Evolutionary conservation across 2,888 invertebrate genomes (phyloP).

Genomic region (Phengaris alcon): DNA sequence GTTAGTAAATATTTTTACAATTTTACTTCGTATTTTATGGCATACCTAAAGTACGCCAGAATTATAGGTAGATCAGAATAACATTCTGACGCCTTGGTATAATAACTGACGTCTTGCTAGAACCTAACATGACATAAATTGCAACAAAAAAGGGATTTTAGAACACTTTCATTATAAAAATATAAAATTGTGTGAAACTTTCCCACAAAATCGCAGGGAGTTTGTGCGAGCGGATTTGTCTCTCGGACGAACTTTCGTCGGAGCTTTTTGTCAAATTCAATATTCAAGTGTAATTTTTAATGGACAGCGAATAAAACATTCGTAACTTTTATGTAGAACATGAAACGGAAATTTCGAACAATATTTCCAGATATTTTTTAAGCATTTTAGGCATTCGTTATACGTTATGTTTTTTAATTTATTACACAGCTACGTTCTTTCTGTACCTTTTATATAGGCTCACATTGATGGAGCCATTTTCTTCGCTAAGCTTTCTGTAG

Average conservation of each 20-base stretch:
- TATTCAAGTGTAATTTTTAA: neutral
- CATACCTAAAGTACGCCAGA: no score
- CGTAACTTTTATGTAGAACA: neutral
- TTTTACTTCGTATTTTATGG: no score
- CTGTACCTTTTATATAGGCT: no score
- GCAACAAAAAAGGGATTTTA: neutral
- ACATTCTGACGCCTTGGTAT: no score
- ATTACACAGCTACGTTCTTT: no score
- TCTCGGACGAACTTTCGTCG: neutral
- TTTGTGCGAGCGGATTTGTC: constrained; percentile 1
- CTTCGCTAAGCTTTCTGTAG: constrained; percentile 12
- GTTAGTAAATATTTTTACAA: no score
- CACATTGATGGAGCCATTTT: constrained; percentile 9
- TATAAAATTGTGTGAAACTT: neutral
- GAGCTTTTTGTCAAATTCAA: neutral
- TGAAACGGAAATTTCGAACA: neutral
- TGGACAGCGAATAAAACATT: neutral
- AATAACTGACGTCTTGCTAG: no score
- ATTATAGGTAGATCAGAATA: no score
- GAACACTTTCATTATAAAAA: neutral
- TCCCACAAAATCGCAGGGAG: neutral
- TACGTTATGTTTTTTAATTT: no score
- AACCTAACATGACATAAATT: no score
- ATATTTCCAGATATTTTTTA: no score
- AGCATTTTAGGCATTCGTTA: no score